Percentiles rank a stretch among this genome's conserved stretches.
phyloP scores from a whole-genome alignment of 2,797 vertebrate species.

The Esox lucius region DNA sequence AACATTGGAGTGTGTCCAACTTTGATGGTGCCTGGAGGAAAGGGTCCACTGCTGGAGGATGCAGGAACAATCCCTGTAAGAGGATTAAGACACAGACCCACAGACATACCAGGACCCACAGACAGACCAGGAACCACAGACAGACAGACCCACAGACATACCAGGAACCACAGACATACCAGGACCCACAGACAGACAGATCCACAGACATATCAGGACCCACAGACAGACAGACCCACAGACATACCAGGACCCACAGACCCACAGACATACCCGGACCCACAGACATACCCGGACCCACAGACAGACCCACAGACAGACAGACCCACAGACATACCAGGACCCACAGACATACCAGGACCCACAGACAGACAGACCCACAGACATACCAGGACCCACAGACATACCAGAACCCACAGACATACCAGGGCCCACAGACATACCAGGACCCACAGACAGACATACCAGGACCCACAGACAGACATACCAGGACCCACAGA shows the following conservation, averaged over 20 bases:
- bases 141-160: background rate
- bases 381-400: background rate
- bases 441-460: too few species aligned
- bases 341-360: background rate
- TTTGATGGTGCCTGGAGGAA: constrained; percentile 73
- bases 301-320: background rate
- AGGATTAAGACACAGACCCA: background rate
- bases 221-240: background rate
- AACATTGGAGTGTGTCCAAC: constrained; percentile 72
- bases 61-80: constrained; percentile 77
- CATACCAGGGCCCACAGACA: too few species aligned
- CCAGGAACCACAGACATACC: background rate
- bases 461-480: background rate
- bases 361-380: too few species aligned
- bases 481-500: background rate
- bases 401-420: too few species aligned
- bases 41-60: constrained; percentile 74
- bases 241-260: background rate
- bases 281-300: too few species aligned
- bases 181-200: too few species aligned
- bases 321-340: background rate
- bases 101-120: background rate
- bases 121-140: too few species aligned
- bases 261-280: too few species aligned
- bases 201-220: background rate